A percentile compares a stretch with the other conserved stretches of the same genome.
phyloP scores from a whole-genome alignment of 2,113 vertebrate genomes.

The Nesogale talazaci region DNA sequence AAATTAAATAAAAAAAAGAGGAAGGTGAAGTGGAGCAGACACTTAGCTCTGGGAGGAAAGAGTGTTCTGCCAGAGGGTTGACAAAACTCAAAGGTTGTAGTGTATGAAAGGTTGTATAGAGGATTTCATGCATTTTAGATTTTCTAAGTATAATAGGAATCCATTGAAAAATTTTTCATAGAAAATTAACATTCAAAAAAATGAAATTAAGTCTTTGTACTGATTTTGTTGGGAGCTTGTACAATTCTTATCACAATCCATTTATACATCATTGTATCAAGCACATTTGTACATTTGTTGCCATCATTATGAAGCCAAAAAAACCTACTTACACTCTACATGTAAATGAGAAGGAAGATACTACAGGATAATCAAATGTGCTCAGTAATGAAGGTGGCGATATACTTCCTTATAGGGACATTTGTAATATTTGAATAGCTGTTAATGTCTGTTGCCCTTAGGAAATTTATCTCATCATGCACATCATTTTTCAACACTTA shows the following conservation, averaged over 20 bases:
- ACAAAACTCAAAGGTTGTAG: background rate
- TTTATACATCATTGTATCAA: too few relatives aligned
- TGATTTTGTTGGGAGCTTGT: too few relatives aligned
- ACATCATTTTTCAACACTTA: constrained; percentile 54
- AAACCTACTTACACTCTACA: constrained; percentile 16
- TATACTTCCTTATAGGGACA: constrained; percentile 41
- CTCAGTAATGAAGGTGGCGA: constrained; percentile 38
- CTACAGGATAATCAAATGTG: constrained; percentile 15
- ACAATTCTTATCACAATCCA: too few relatives aligned
- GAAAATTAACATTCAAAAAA: background rate
- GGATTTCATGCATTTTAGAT: background rate
- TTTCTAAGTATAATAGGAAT: background rate
- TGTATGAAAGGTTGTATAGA: background rate
- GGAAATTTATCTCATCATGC: constrained; percentile 70
- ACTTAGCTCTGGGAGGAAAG: background rate
- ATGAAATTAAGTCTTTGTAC: constrained; percentile 14
- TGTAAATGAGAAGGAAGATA: constrained; percentile 56
- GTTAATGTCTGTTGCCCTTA: constrained; percentile 72
- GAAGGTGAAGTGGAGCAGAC: background rate
- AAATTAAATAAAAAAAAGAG: too few relatives aligned
- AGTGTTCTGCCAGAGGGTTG: background rate
- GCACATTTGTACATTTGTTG: too few relatives aligned
- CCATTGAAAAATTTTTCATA: background rate
- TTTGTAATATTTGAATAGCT: constrained; percentile 65
- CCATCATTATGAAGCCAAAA: background rate